Evolutionary conservation across 1,140 invertebrate species (phyloP).

Genomic region (Ips typographus): DNA sequence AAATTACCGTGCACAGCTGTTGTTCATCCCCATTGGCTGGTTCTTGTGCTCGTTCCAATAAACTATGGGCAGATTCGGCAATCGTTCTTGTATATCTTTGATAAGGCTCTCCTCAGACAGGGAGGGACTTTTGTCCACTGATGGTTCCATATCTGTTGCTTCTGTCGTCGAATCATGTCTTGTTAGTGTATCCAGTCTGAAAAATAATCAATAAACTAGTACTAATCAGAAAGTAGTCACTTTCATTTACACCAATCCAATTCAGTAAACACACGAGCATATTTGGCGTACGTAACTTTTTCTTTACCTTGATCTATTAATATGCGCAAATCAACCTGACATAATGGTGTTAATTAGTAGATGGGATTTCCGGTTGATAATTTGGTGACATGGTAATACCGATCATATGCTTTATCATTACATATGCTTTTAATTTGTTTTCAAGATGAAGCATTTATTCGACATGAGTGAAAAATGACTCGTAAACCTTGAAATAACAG

Average conservation of each 20-base stretch:
- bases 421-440: no score
- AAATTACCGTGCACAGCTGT: conserved; percentile 63
- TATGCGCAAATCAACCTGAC: no score
- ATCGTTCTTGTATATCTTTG: conserved; percentile 69
- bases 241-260: neutral
- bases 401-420: no score
- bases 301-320: no score
- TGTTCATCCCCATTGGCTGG: conserved; percentile 71
- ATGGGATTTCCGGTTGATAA: no score
- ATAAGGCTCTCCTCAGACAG: conserved; percentile 76
- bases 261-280: no score
- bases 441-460: no score
- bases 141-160: conserved; percentile 55
- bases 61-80: conserved; percentile 79
- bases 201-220: conserved; percentile 1
- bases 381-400: no score
- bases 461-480: no score
- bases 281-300: no score
- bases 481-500: no score
- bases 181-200: conserved; percentile 47
- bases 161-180: conserved; percentile 50
- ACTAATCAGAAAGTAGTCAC: neutral
- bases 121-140: conserved; percentile 66
- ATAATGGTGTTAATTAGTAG: no score
- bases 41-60: conserved; percentile 82